phyloP scores from a whole-genome alignment of 2,113 vertebrate genomes.

The Butorides virescens region DNA sequence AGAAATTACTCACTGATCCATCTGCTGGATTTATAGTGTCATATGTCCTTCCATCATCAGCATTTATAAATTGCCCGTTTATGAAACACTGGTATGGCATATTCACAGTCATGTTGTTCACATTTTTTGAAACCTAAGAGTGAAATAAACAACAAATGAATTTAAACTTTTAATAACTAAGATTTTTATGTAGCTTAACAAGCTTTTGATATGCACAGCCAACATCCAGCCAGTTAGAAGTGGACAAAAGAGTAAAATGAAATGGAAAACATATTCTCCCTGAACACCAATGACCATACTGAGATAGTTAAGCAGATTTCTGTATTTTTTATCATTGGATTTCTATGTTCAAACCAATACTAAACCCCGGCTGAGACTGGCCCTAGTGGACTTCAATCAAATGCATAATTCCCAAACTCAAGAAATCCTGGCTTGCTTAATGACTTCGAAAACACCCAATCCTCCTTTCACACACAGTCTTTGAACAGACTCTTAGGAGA shows the following conservation, averaged over 20 bases:
- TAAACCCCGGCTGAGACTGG: background rate
- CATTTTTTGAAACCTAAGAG: conserved; percentile 74
- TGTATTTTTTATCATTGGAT: background rate
- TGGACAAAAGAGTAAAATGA: background rate
- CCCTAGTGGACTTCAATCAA: background rate
- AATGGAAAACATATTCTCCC: background rate
- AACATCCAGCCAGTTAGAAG: background rate
- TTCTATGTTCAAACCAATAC: background rate
- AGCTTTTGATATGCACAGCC: background rate
- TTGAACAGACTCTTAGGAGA: background rate
- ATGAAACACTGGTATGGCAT: conserved; percentile 87
- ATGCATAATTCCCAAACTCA: background rate
- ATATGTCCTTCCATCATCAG: conserved; percentile 78
- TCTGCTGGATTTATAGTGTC: conserved; percentile 82
- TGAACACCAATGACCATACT: background rate
- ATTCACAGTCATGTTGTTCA: conserved; percentile 82
- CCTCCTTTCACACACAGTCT: background rate
- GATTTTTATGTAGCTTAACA: background rate
- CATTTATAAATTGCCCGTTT: conserved; percentile 77
- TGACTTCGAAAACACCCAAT: background rate
- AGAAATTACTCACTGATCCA: conserved; percentile 79
- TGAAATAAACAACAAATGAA: background rate
- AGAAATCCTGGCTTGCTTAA: background rate
- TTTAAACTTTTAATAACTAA: background rate
- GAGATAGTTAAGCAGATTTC: background rate